phyloP scores from a whole-genome alignment of 2,797 vertebrate species.

The Harpagifer antarcticus region DNA sequence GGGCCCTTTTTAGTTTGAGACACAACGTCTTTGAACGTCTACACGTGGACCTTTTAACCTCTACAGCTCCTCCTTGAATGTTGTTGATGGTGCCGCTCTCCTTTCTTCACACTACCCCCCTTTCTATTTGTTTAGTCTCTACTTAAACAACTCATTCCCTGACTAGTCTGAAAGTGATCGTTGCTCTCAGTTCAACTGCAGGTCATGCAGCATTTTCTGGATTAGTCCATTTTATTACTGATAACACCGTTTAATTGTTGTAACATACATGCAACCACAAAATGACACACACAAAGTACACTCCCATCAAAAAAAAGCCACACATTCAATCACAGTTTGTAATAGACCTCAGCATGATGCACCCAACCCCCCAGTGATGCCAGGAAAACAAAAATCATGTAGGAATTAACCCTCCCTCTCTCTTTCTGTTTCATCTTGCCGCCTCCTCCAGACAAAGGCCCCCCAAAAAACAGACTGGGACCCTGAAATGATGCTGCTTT shows the following conservation, averaged over 20 bases:
- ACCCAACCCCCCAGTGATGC: conserved; percentile 23
- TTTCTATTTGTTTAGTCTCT: conserved; percentile 40
- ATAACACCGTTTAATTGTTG: conserved; percentile 2
- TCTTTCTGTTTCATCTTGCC: conserved; percentile 50
- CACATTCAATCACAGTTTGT: conserved; percentile 44
- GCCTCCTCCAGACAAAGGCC: conserved; percentile 52
- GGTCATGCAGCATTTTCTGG: conserved; percentile 22
- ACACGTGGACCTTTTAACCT: conserved; percentile 48
- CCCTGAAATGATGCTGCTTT: conserved; percentile 64
- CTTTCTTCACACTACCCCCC: conserved; percentile 5
- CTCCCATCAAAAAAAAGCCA: conserved; percentile 36
- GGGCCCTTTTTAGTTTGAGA: conserved; percentile 70
- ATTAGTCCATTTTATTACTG: not conserved
- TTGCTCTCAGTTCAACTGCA: conserved; percentile 32
- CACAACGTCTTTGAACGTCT: conserved; percentile 59
- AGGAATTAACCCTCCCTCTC: conserved; percentile 44
- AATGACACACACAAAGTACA: conserved; percentile 33
- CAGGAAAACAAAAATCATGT: conserved; percentile 53
- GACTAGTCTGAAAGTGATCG: conserved; percentile 24
- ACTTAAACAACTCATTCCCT: conserved; percentile 34
- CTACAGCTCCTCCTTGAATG: conserved; percentile 13
- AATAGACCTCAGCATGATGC: conserved; percentile 24
- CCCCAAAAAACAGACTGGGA: conserved; percentile 48
- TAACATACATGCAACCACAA: conserved; percentile 15
- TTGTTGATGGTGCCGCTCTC: conserved; percentile 25